These are phyloP conservation scores for Crypturellus undulatus DNA, from an alignment of 2,113 vertebrate species.

Conservation along the genomic window DNA sequence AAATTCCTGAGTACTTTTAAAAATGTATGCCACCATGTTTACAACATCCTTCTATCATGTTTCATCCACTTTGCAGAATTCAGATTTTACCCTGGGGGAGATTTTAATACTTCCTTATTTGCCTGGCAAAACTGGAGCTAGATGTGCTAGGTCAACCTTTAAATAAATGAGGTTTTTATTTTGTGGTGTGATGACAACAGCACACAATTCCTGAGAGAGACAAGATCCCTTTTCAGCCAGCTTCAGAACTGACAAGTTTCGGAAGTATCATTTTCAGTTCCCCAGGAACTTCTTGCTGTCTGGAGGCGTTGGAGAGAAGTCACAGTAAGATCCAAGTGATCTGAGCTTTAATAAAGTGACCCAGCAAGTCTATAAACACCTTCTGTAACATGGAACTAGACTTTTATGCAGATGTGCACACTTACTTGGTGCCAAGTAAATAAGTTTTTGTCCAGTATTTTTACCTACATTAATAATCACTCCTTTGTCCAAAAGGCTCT, in stretches of 20 bases:
- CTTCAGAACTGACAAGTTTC: neutral
- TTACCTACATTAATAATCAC: conserved; percentile 91
- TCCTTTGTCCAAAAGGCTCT: conserved; percentile 95
- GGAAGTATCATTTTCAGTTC: neutral
- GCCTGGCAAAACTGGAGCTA: neutral
- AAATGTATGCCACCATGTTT: neutral
- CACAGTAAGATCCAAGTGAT: neutral
- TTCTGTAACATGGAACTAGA: neutral
- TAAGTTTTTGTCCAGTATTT: neutral
- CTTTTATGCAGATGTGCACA: neutral
- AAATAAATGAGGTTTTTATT: neutral
- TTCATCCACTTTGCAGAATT: neutral
- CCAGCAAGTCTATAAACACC: neutral
- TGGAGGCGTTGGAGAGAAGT: neutral
- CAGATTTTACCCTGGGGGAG: neutral
- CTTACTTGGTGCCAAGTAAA: neutral
- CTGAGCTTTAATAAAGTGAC: neutral
- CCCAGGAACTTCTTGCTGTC: neutral
- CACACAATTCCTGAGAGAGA: neutral
- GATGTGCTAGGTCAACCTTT: neutral
- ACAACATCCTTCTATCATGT: neutral
- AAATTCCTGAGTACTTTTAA: neutral
- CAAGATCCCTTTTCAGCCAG: neutral
- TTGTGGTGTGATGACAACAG: neutral
- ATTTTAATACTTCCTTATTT: neutral